Evolutionary conservation across 2,888 invertebrate species (phyloP).

Genomic region (Trypoxylon attenuatum): DNA sequence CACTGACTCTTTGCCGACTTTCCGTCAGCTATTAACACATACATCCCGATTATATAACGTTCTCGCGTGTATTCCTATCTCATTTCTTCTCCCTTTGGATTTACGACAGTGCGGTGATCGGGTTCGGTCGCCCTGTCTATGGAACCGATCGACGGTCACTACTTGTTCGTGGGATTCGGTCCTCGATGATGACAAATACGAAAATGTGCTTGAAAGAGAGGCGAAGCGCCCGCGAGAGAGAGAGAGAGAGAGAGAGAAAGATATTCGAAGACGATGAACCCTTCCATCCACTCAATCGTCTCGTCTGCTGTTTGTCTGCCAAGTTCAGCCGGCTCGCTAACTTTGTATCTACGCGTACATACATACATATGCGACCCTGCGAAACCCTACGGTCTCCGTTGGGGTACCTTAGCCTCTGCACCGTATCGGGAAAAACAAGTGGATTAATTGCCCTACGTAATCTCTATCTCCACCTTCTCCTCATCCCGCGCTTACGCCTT

Average conservation of each 20-base stretch:
- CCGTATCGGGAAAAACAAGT: background rate
- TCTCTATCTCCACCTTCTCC: background rate
- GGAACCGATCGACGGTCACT: background rate
- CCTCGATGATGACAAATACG: constrained; percentile 1
- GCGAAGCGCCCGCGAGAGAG: too few relatives aligned
- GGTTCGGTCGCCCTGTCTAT: too few relatives aligned
- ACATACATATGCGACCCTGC: too few relatives aligned
- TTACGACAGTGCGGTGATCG: too few relatives aligned
- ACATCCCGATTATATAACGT: constrained; percentile 65
- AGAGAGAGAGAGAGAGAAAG: too few relatives aligned
- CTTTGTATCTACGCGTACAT: too few relatives aligned
- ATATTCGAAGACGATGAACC: constrained; percentile 3
- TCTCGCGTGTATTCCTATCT: constrained; percentile 44
- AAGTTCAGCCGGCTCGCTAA: background rate
- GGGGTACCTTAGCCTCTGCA: background rate
- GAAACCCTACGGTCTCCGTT: background rate
- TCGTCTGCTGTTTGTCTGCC: background rate
- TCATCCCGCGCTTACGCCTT: background rate
- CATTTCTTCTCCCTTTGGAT: constrained; percentile 18
- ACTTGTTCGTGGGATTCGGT: constrained; percentile 3
- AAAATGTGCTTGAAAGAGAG: too few relatives aligned
- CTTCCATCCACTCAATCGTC: background rate
- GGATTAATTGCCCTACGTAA: background rate
- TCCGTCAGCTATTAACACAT: constrained; percentile 61
- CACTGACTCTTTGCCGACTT: constrained; percentile 47